A percentile compares a stretch with the other conserved stretches of the same genome.
These are phyloP conservation scores for Enteromius unitaeniatus DNA, from an alignment of 2,797 vertebrate genomes.

Conservation along the genomic window DNA sequence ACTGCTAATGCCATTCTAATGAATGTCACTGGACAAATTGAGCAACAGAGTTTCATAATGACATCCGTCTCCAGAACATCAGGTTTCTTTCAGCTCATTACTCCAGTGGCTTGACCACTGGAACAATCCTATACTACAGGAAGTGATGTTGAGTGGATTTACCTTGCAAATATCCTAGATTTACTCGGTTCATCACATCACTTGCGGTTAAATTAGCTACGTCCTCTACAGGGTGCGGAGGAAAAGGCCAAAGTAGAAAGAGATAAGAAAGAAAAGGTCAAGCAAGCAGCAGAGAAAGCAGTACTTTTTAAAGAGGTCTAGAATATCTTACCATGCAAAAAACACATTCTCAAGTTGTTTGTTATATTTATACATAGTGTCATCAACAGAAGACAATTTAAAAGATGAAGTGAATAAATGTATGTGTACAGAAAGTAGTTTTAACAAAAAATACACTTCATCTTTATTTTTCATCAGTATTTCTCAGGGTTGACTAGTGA, in stretches of 20 bases:
- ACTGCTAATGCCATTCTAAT: background rate
- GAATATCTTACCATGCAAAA: conserved; percentile 13
- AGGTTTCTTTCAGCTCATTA: conserved; percentile 14
- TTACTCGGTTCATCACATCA: conserved; percentile 99
- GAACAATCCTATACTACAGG: conserved; percentile 29
- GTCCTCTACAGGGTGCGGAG: conserved; percentile 90
- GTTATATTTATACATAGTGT: background rate
- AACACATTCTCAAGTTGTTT: conserved; percentile 21
- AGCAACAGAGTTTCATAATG: background rate
- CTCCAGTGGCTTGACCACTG: background rate
- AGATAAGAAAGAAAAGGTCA: conserved; percentile 76
- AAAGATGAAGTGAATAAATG: background rate
- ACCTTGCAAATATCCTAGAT: conserved; percentile 99
- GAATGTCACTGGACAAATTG: conserved; percentile 9
- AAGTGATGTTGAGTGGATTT: conserved; percentile 71
- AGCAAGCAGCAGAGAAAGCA: conserved; percentile 78
- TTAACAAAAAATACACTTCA: background rate
- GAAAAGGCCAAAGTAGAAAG: conserved; percentile 76
- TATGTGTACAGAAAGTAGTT: background rate
- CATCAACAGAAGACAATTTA: conserved; percentile 5
- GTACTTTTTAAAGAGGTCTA: conserved; percentile 27
- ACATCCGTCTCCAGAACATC: conserved; percentile 1
- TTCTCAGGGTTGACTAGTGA: background rate
- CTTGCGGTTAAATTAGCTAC: conserved; percentile 99
- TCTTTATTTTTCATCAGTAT: conserved; percentile 12